phyloP scores from a whole-genome alignment of 2,113 vertebrate genomes.

The Galeopterus variegatus region DNA sequence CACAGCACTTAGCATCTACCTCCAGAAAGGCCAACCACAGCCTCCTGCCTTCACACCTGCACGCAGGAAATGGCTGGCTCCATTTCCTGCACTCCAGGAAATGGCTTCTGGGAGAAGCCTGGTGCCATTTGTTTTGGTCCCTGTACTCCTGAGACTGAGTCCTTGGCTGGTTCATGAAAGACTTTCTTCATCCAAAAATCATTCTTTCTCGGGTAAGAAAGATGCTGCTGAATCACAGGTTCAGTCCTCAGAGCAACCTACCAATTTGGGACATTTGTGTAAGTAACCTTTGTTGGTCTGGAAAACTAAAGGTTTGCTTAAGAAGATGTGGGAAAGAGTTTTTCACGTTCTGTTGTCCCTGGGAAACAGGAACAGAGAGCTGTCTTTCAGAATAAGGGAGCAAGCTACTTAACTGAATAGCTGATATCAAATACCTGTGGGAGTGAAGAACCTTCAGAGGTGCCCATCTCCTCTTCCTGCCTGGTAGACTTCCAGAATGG shows the following conservation, averaged over 20 bases:
- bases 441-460: not conserved
- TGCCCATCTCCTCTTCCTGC: not conserved
- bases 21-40: not conserved
- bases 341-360: not conserved
- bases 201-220: constrained; percentile 22
- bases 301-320: not conserved
- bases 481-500: not conserved
- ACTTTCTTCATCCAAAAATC: not conserved
- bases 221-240: not conserved
- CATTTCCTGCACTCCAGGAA: too few relatives aligned
- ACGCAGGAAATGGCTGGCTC: not conserved
- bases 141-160: not conserved
- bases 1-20: not conserved
- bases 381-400: not conserved
- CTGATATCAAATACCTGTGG: not conserved
- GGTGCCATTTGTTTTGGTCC: not conserved
- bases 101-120: not conserved
- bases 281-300: not conserved
- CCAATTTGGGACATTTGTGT: not conserved
- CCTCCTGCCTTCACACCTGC: not conserved
- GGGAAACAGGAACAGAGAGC: not conserved
- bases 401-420: not conserved
- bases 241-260: not conserved
- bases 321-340: not conserved
- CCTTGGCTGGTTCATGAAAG: not conserved